These are phyloP conservation scores for Tanypteryx hageni DNA, from an alignment of 2,888 invertebrate species.

Conservation along the genomic window DNA sequence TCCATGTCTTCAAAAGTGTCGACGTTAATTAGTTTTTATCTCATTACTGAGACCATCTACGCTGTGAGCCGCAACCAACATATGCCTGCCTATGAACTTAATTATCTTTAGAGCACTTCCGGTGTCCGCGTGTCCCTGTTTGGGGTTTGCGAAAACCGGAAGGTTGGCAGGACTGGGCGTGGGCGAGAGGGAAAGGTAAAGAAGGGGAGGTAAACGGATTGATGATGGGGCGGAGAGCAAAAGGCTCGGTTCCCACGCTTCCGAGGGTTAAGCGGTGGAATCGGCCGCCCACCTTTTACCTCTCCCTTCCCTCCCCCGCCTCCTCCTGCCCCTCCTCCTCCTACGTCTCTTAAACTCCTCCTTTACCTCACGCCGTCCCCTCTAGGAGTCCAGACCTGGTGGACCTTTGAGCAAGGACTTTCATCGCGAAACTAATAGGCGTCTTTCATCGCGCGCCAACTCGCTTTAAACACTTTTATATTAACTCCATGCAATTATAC, in stretches of 20 bases:
- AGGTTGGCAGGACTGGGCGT: neutral
- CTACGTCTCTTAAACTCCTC: neutral
- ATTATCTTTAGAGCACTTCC: too few species aligned
- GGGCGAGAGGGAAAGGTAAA: neutral
- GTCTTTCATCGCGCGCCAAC: neutral
- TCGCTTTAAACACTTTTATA: neutral
- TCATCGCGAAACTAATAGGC: neutral
- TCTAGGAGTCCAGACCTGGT: neutral
- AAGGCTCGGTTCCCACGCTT: neutral
- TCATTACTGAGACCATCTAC: too few species aligned
- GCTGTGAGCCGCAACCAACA: too few species aligned
- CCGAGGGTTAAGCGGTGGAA: constrained; percentile 16
- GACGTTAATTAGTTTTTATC: too few species aligned
- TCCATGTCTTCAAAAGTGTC: too few species aligned
- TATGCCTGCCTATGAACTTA: too few species aligned
- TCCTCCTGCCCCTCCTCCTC: neutral
- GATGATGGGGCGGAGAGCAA: neutral
- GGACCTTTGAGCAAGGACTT: neutral
- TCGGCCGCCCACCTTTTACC: constrained; percentile 15
- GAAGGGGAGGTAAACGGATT: neutral
- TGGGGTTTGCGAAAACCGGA: neutral
- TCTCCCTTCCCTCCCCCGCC: neutral
- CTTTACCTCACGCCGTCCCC: neutral
- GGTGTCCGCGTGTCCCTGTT: too few species aligned
- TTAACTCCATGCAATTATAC: neutral